Conservation (phyloP, 2,888 invertebrate genomes). For the Phyllotreta cruciferae region DNA sequence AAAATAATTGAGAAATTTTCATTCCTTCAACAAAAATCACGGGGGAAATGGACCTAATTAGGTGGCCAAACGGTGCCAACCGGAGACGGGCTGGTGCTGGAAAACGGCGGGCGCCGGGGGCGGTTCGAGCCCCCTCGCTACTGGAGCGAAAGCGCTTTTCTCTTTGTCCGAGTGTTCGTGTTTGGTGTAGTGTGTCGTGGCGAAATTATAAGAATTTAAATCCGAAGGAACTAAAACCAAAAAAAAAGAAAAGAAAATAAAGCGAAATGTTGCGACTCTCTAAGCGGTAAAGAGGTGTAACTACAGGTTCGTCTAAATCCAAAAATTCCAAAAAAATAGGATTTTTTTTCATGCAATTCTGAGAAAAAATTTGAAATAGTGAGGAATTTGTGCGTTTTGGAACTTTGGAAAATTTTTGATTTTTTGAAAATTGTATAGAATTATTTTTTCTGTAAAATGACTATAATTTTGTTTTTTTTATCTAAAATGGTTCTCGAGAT, state of each 20-base stretch:
- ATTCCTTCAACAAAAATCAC: too few relatives aligned
- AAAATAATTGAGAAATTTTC: too few relatives aligned
- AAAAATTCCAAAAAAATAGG: too few relatives aligned
- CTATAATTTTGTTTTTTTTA: too few relatives aligned
- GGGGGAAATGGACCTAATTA: slow-evolving; percentile 67
- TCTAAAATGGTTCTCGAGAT: too few relatives aligned
- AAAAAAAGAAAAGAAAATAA: slow-evolving; percentile 25
- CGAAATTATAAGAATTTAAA: slow-evolving; percentile 56
- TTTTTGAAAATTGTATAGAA: too few relatives aligned
- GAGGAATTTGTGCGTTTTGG: too few relatives aligned
- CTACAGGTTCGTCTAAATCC: too few relatives aligned
- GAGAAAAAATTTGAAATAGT: too few relatives aligned
- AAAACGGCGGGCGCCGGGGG: slow-evolving; percentile 62
- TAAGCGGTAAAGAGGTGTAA: slow-evolving; percentile 54
- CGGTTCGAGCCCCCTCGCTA: slow-evolving; percentile 61
- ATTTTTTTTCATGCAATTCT: too few relatives aligned
- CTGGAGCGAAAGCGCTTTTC: slow-evolving; percentile 67
- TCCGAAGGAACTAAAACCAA: slow-evolving; percentile 55
- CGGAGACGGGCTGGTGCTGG: slow-evolving; percentile 61
- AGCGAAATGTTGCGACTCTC: slow-evolving; percentile 56
- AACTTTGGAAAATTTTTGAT: too few relatives aligned
- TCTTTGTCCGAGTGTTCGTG: slow-evolving; percentile 54
- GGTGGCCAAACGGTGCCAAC: slow-evolving; percentile 66
- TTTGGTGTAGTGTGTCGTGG: slow-evolving; percentile 50
- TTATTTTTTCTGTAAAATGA: too few relatives aligned